Percentiles rank a stretch among this genome's conserved stretches.
Evolutionary conservation across 2,797 vertebrate species (phyloP).

Genomic region (Tamandua tetradactyla): DNA sequence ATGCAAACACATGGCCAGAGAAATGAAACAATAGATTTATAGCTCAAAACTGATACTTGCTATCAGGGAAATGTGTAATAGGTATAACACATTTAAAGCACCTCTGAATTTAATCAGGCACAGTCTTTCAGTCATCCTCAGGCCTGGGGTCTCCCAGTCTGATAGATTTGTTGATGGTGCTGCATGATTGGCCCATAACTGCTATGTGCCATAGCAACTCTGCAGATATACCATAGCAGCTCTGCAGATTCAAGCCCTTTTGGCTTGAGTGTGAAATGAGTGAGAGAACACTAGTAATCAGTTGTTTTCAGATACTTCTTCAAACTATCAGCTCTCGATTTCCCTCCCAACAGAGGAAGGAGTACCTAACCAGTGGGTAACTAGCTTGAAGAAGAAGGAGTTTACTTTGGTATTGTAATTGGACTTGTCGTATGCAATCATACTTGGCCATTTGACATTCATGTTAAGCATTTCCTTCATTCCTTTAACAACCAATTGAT

Average conservation of each 20-base stretch:
- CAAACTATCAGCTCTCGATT: not conserved
- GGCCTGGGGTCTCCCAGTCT: not conserved
- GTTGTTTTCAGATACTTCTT: not conserved
- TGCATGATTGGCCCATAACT: not conserved
- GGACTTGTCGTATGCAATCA: not conserved
- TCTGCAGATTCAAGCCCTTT: not conserved
- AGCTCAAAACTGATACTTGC: not conserved
- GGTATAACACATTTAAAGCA: not conserved
- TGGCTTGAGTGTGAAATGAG: not conserved
- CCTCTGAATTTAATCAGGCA: not conserved
- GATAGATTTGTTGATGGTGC: not conserved
- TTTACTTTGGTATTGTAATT: not conserved
- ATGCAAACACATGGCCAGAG: not conserved
- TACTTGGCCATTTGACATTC: not conserved
- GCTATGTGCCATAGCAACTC: not conserved
- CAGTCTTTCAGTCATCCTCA: not conserved
- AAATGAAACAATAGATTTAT: not conserved
- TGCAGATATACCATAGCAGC: not conserved
- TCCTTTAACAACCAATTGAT: slow-evolving; percentile 5
- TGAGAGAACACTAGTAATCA: not conserved
- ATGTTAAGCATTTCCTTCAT: slow-evolving; percentile 43
- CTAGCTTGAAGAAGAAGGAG: not conserved
- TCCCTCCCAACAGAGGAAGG: not conserved
- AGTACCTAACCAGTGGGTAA: not conserved
- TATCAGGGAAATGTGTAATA: not conserved